Percentiles rank a stretch among this genome's conserved stretches.
Evolutionary conservation across 64 coral and sea anemone species (phyloP).

Genomic region (Porites australiensis): DNA sequence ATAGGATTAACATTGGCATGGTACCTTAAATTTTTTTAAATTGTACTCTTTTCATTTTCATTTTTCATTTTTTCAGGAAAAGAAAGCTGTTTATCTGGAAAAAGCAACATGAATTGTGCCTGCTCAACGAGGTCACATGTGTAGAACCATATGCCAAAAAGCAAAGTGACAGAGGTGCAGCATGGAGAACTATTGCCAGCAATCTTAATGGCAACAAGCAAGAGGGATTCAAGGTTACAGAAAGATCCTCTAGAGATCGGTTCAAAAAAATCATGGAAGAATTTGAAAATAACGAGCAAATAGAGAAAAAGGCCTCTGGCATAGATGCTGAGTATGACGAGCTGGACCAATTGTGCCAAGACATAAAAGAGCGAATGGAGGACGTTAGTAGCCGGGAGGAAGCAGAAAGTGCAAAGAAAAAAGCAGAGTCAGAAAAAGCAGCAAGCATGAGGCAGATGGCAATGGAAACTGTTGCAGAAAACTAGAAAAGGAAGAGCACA

Average conservation of each 20-base stretch:
- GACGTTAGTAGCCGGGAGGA: slow-evolving; percentile 41
- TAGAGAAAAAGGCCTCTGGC: slow-evolving; percentile 38
- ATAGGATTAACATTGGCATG: slow-evolving; percentile 1
- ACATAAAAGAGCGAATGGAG: slow-evolving; percentile 56
- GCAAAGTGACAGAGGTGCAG: slow-evolving; percentile 46
- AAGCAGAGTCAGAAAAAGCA: slow-evolving; percentile 21
- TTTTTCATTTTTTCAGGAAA: slow-evolving; percentile 30
- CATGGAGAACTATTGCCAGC: slow-evolving; percentile 41
- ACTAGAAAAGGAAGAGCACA: slow-evolving; percentile 32
- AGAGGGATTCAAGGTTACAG: slow-evolving; percentile 44
- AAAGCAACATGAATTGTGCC: slow-evolving; percentile 43
- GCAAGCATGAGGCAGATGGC: slow-evolving; percentile 41
- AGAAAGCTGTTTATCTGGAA: slow-evolving; percentile 41
- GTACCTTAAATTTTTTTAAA: slow-evolving; percentile 8
- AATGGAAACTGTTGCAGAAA: slow-evolving; percentile 29
- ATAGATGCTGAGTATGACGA: slow-evolving; percentile 56
- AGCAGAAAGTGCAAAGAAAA: slow-evolving; percentile 53
- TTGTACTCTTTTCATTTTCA: slow-evolving; percentile 13
- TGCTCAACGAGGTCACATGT: slow-evolving; percentile 48
- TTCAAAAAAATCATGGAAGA: slow-evolving; percentile 45
- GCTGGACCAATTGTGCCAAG: slow-evolving; percentile 18
- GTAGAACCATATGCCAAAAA: slow-evolving; percentile 45
- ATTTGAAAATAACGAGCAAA: slow-evolving; percentile 42
- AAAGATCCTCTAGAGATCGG: slow-evolving; percentile 44
- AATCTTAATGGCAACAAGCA: slow-evolving; percentile 33